phyloP scores from a whole-genome alignment of 2,797 vertebrate species.

The Lepidocolaptes lacrymiger region DNA sequence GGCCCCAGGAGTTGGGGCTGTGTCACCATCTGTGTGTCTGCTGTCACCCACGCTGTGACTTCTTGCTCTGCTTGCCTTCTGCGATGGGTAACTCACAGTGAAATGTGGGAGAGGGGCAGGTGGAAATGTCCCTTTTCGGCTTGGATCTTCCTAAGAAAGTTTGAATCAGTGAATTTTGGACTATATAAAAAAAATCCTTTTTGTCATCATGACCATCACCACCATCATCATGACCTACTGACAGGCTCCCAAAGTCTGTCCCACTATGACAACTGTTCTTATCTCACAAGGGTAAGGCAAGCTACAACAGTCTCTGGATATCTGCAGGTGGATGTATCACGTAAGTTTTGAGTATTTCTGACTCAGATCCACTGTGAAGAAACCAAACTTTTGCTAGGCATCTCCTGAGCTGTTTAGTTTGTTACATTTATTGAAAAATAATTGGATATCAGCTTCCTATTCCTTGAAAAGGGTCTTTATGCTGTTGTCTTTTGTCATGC shows the following conservation, averaged over 20 bases:
- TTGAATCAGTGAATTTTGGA: neutral
- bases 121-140: neutral
- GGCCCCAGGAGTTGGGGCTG: accelerated
- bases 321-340: neutral
- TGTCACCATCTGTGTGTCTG: accelerated
- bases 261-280: accelerated
- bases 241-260: neutral
- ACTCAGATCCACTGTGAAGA: neutral
- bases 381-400: neutral
- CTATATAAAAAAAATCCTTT: neutral
- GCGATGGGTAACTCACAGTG: neutral
- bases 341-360: neutral
- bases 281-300: neutral
- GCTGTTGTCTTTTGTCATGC: neutral
- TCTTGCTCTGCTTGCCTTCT: neutral
- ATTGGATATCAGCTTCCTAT: accelerated
- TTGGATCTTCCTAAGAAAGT: neutral
- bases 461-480: neutral
- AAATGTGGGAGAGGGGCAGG: accelerated
- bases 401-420: neutral
- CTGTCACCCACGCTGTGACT: accelerated
- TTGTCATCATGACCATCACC: neutral
- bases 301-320: neutral
- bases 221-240: neutral
- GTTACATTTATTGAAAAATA: neutral